Evolutionary conservation across 2,797 vertebrate genomes (phyloP), one percentile per base, ranked within the genome.

Genomic region (Urocyon cinereoargenteus): DNA sequence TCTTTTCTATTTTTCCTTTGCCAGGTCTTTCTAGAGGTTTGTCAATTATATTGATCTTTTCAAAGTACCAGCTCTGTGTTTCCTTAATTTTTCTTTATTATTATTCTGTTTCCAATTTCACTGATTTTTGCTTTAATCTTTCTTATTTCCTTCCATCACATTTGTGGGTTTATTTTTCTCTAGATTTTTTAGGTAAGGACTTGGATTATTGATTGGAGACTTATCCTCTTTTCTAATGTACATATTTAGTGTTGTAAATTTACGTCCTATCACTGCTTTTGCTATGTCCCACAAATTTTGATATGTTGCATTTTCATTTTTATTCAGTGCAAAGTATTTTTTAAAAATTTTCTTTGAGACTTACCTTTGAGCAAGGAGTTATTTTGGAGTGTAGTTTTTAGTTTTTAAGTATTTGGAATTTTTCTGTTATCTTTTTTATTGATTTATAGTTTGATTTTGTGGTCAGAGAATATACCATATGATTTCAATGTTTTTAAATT

Each of bases 11-110:
- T 82, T 82, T 82, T 34, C 19, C 28, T 45, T 82, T 59, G 28
- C 57, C 28, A 59, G 40, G 21, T 82, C 64, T 59, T n/a, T 28
- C 36, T 82, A n/a, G 89, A 18, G 36, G 31, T 59, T 82, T 91
- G 34, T 55, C 14, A 59, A 21, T 34, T 59, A 68, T 59, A 59
- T 59, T 82, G 15, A 49, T 82, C 64, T 82, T 91, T 91, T 59
- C 19, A n/a, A 91, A 57, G 14, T 57, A 55, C 51, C 36, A 70
- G 3, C 53, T 90, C 3, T 70, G 53, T 59, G 31, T 70, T 82
- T 82, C 55, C 82, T 70, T 90, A 57, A 70, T 57, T 91, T 73
- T 82, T 82, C 53, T 82, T 79, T 70, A 49, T 26, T 91, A 64
- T 68, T 49, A 70, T 59, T 70, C 34, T 91, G 78, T 59, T 82